A percentile compares a stretch with the other conserved stretches of the same genome.
These are phyloP conservation scores for Drosophila auraria DNA, from an alignment of 1,140 invertebrate genomes.

Conservation along the genomic window DNA sequence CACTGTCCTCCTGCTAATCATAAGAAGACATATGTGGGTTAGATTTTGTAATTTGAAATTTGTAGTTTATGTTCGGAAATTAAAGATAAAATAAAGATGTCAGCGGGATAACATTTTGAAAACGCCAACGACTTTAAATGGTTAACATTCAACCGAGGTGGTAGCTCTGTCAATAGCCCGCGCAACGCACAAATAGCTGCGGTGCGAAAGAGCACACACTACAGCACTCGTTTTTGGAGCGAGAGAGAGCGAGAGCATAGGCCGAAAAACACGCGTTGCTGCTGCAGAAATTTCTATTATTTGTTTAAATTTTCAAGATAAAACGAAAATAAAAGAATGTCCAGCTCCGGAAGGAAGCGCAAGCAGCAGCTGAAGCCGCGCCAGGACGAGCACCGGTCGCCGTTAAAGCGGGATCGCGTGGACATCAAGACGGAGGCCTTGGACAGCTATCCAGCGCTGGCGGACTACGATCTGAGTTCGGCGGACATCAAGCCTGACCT, in stretches of 20 bases:
- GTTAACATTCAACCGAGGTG: slow-evolving; percentile 31
- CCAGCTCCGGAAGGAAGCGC: slow-evolving; percentile 64
- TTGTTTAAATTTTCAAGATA: slow-evolving; percentile 12
- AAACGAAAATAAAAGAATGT: slow-evolving; percentile 39
- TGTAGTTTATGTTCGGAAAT: not conserved
- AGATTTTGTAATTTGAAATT: not conserved
- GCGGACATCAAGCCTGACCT: slow-evolving; percentile 67
- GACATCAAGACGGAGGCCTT: slow-evolving; percentile 47
- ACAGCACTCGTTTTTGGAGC: slow-evolving; percentile 27
- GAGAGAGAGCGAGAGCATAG: slow-evolving; percentile 56
- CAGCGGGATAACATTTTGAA: slow-evolving; percentile 1
- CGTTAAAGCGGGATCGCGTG: slow-evolving; percentile 57
- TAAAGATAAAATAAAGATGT: not conserved
- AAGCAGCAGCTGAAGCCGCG: slow-evolving; percentile 70
- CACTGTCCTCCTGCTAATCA: slow-evolving; percentile 88
- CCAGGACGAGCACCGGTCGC: slow-evolving; percentile 63
- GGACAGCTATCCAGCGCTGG: slow-evolving; percentile 50
- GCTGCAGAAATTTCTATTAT: slow-evolving; percentile 30
- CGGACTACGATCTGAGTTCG: slow-evolving; percentile 60
- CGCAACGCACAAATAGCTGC: slow-evolving; percentile 28
- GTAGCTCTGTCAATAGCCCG: slow-evolving; percentile 55
- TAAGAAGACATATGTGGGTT: not conserved
- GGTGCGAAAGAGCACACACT: slow-evolving; percentile 73
- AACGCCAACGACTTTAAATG: slow-evolving; percentile 5
- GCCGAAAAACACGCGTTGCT: slow-evolving; percentile 67